A percentile compares a stretch with the other conserved stretches of the same genome.
Evolutionary conservation across 2,797 vertebrate genomes (phyloP).

Genomic region (Amblyopsis hoosieri): DNA sequence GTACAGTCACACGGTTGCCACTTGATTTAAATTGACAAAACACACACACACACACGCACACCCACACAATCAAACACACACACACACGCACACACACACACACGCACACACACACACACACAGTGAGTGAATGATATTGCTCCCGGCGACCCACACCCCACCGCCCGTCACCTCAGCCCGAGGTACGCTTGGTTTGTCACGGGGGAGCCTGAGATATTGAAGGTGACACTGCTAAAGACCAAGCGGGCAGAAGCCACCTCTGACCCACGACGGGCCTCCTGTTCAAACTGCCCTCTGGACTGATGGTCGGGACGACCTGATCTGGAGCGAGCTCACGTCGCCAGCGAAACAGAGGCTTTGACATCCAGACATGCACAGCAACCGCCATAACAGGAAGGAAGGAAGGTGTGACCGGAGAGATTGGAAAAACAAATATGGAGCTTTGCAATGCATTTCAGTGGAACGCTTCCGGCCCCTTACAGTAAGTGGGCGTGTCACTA

Average conservation of each 20-base stretch:
- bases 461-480: too few relatives aligned
- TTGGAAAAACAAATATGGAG: too few relatives aligned
- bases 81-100: not conserved
- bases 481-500: too few relatives aligned
- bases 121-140: slow-evolving; percentile 12
- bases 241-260: slow-evolving; percentile 62
- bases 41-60: too few relatives aligned
- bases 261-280: slow-evolving; percentile 52
- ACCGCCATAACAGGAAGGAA: too few relatives aligned
- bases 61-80: not conserved
- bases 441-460: too few relatives aligned
- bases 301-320: slow-evolving; percentile 49
- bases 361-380: too few relatives aligned
- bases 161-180: not conserved
- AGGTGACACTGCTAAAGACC: slow-evolving; percentile 53
- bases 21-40: too few relatives aligned
- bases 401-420: too few relatives aligned
- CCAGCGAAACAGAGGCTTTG: slow-evolving; percentile 11
- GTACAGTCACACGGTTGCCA: not conserved
- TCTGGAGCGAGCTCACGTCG: slow-evolving; percentile 7
- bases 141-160: slow-evolving; percentile 13
- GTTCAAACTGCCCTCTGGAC: slow-evolving; percentile 61
- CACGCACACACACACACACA: not conserved
- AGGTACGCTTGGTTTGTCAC: slow-evolving; percentile 51
- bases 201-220: slow-evolving; percentile 54